Conservation (phyloP, 2,113 vertebrate species). For the Phrynosoma platyrhinos region DNA sequence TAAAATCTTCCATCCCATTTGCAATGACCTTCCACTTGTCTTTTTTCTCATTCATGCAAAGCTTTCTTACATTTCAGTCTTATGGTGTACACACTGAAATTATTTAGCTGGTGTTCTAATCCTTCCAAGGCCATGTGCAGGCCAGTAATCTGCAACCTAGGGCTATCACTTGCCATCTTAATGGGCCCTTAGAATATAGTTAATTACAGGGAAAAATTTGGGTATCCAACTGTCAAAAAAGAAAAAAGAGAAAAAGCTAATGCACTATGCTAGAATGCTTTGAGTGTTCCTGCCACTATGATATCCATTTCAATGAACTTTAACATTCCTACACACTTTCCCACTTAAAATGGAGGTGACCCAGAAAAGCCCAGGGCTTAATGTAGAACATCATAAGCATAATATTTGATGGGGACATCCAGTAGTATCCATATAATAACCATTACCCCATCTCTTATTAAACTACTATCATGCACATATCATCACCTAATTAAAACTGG, state of each 20-base stretch:
- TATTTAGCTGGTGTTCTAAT: slow-evolving; percentile 63
- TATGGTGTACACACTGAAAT: slow-evolving; percentile 49
- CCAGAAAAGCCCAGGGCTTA: slow-evolving; percentile 61
- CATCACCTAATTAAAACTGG: slow-evolving; percentile 68
- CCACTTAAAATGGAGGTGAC: slow-evolving; percentile 65
- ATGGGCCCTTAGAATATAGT: slow-evolving; percentile 53
- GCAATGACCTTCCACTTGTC: slow-evolving; percentile 30
- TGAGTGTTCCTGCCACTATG: slow-evolving; percentile 39
- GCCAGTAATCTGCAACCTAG: slow-evolving; percentile 55
- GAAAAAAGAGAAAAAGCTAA: background rate
- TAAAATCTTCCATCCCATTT: slow-evolving; percentile 30
- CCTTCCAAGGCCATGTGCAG: slow-evolving; percentile 63
- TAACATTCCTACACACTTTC: slow-evolving; percentile 43
- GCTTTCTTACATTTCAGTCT: slow-evolving; percentile 53
- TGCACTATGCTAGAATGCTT: slow-evolving; percentile 38
- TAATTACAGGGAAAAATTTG: slow-evolving; percentile 72
- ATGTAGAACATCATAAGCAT: background rate
- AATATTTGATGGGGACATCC: slow-evolving; percentile 52
- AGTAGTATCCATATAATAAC: slow-evolving; percentile 50
- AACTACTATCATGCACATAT: slow-evolving; percentile 51
- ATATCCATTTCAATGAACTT: slow-evolving; percentile 51
- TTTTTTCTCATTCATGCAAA: slow-evolving; percentile 44
- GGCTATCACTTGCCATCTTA: slow-evolving; percentile 61
- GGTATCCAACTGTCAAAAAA: slow-evolving; percentile 50
- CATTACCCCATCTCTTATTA: slow-evolving; percentile 62